A percentile compares a stretch with the other conserved stretches of the same genome.
Evolutionary conservation across 2,797 vertebrate species (phyloP).

Genomic region (Sebastes matsubarae): DNA sequence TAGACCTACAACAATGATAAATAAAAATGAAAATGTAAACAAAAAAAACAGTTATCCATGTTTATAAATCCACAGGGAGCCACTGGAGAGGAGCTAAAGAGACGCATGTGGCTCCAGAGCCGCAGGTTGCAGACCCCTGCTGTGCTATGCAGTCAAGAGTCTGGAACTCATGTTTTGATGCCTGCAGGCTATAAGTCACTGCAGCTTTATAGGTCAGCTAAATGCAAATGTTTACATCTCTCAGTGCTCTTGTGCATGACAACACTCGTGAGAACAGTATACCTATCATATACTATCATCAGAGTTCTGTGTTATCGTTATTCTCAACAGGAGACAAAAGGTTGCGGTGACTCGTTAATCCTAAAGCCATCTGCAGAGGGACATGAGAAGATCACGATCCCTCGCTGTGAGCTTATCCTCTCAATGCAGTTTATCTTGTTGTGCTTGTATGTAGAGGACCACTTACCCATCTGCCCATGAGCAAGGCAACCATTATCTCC

Average conservation of each 20-base stretch:
- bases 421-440: slow-evolving; percentile 14
- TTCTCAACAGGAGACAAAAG: slow-evolving; percentile 21
- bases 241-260: neutral
- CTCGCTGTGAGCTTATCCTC: slow-evolving; percentile 29
- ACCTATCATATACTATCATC: neutral
- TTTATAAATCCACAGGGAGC: too few relatives aligned
- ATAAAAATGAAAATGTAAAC: too few relatives aligned
- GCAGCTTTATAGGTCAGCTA: neutral
- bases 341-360: slow-evolving; percentile 28
- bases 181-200: neutral
- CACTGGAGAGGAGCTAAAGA: too few relatives aligned
- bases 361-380: slow-evolving; percentile 35
- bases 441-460: neutral
- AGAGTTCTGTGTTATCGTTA: neutral
- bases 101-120: too few relatives aligned
- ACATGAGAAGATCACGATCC: slow-evolving; percentile 37
- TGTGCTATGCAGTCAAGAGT: neutral
- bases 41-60: too few relatives aligned
- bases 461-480: slow-evolving; percentile 3
- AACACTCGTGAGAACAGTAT: neutral
- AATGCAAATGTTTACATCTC: neutral
- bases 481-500: neutral
- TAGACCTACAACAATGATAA: too few relatives aligned
- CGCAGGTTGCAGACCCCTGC: too few relatives aligned
- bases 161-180: neutral